Percentiles rank a stretch among this genome's conserved stretches.
Conservation (phyloP, 2,797 vertebrate genomes). For the Gastrophryne carolinensis region DNA sequence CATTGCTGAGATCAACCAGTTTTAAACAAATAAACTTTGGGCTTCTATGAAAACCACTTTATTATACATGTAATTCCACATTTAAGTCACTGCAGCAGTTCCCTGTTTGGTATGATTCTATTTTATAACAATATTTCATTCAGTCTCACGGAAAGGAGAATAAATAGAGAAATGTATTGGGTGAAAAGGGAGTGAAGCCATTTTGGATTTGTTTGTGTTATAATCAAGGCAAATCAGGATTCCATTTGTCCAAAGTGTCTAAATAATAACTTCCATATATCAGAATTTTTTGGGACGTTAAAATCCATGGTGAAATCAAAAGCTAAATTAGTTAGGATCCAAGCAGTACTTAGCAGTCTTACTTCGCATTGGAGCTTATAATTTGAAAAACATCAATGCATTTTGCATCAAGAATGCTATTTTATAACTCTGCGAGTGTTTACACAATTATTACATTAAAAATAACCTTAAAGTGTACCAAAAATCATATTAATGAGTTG, state of each 20-base stretch:
- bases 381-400: no score
- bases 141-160: not conserved
- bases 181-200: slow-evolving; percentile 7
- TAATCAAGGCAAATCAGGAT: slow-evolving; percentile 14
- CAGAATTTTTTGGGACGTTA: slow-evolving; percentile 17
- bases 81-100: not conserved
- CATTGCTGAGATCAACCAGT: not conserved
- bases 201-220: slow-evolving; percentile 36
- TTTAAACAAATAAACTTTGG: not conserved
- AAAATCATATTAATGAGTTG: no score
- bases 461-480: no score
- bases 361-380: no score
- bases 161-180: slow-evolving; percentile 28
- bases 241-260: slow-evolving; percentile 35
- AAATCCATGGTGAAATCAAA: no score
- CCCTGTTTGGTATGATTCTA: not conserved
- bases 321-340: no score
- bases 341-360: no score
- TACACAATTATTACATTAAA: no score
- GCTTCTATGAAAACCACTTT: not conserved
- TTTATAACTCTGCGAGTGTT: no score
- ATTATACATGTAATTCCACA: not conserved
- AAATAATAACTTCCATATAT: slow-evolving; percentile 11
- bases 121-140: slow-evolving; percentile 10
- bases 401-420: no score